Base-by-base conservation (phyloP, 1,140 invertebrate genomes). In the Maniola jurtina region DNA sequence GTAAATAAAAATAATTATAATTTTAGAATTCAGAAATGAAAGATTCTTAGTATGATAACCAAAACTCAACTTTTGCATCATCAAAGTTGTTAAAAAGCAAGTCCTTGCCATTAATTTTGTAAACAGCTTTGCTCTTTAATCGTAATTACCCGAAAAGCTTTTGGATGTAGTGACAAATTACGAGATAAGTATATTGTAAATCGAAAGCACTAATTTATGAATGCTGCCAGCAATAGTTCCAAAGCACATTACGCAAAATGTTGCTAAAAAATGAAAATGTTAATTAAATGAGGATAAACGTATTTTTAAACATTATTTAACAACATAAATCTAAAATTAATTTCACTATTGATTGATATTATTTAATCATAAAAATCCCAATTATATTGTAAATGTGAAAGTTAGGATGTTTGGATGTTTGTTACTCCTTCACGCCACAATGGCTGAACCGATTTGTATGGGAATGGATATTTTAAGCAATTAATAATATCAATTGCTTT, bases 91-190 rank as follows among this genome's bases (percentile, higher is more conserved):
- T 66, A 59, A 59, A 63, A 55, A 36, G 36, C 38, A 58, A 56
- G 47, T 66, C 65, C 55, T 71, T 63, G 64, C 48, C 64, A 66
- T 66, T 63, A 61, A 70, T 70, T 66, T 70, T 62, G 45, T 62
- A 67, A 67, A 52, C 59, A 50, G 60, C 55, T 67, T 66, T 57
- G 60, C 59, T 70, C 68, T 70, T 70, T 66, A 58, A 60, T 66
- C 38, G 64, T 62, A 70, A 81, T 80, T 82, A 75, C 59, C 68
- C 58, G 75, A 86, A 86, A 82, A 81, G 73, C 71, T 80, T 79
- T 80, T 83, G 80, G 71, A 68, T 67, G 61, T 69, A 64, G 71
- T 86, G 86, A 89, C 86, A 88, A 89, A 88, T 89, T 88, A 77
- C 69, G 57, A 71, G 86, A 89, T 89, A 89, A 89, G 76, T 69